Conservation (phyloP, 2,113 vertebrate genomes). For the Zapus hudsonius region DNA sequence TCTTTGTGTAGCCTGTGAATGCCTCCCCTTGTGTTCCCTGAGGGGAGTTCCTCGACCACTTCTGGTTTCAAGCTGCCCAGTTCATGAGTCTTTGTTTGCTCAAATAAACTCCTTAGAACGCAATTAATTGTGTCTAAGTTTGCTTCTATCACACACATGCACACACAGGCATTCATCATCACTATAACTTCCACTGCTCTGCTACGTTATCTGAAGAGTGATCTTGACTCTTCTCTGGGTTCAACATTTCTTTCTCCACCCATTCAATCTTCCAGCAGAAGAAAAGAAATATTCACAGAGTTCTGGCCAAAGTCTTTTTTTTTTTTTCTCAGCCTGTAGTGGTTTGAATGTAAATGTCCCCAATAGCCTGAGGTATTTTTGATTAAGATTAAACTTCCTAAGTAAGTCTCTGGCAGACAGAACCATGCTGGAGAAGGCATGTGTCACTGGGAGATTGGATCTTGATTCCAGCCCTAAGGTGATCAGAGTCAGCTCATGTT, state of each 20-base stretch:
- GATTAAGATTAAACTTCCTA: too few species aligned
- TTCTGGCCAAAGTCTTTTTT: neutral
- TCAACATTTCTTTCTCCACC: neutral
- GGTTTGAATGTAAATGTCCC: too few species aligned
- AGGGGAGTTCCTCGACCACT: neutral
- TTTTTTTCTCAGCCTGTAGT: neutral
- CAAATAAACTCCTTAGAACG: neutral
- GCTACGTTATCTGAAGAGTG: neutral
- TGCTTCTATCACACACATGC: neutral
- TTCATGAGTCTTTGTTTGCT: neutral
- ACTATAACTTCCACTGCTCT: neutral
- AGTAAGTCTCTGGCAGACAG: too few species aligned
- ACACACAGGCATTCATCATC: neutral
- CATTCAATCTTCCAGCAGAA: neutral
- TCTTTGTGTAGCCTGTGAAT: neutral
- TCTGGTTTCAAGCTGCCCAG: neutral
- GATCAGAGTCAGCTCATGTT: too few species aligned
- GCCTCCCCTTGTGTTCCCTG: neutral
- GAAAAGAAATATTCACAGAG: slow-evolving; percentile 10
- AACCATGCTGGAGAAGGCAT: too few species aligned
- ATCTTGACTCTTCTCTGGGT: neutral
- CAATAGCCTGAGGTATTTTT: too few species aligned
- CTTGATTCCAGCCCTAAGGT: too few species aligned
- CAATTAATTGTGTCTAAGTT: neutral
- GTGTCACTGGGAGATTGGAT: too few species aligned